Percentiles rank a stretch among this genome's conserved stretches.
phyloP scores from a whole-genome alignment of 1,140 invertebrate species.

The Frieseomelitta varia region DNA sequence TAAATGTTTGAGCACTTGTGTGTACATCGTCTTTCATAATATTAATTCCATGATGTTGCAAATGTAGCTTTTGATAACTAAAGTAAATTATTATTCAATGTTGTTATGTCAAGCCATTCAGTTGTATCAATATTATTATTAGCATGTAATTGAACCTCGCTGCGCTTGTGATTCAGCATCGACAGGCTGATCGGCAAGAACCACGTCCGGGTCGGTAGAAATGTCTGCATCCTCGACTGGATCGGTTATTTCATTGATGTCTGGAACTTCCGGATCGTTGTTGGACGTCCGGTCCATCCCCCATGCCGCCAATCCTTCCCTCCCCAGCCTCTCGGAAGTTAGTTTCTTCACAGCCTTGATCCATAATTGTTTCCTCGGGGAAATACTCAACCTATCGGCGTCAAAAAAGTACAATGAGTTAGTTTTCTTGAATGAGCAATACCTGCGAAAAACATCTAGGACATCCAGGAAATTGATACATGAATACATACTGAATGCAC shows the following conservation, averaged over 20 bases:
- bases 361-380: conserved; percentile 81
- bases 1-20: background rate
- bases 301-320: conserved; percentile 80
- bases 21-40: background rate
- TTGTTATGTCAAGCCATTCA: background rate
- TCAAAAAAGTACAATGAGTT: background rate
- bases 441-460: conserved; percentile 5
- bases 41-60: background rate
- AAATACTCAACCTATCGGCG: conserved; percentile 74
- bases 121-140: background rate
- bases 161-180: conserved; percentile 67
- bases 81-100: background rate
- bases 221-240: conserved; percentile 35
- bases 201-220: conserved; percentile 43
- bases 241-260: conserved; percentile 63
- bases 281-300: conserved; percentile 72
- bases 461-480: conserved; percentile 11
- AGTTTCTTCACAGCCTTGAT: conserved; percentile 81
- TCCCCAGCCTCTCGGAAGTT: conserved; percentile 80
- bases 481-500: conserved; percentile 1
- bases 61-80: background rate
- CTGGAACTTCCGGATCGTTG: conserved; percentile 68
- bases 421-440: background rate
- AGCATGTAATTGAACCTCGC: conserved; percentile 44
- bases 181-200: conserved; percentile 42